phyloP scores from a whole-genome alignment of 2,888 invertebrate species.

The Lasioglossum morio region DNA sequence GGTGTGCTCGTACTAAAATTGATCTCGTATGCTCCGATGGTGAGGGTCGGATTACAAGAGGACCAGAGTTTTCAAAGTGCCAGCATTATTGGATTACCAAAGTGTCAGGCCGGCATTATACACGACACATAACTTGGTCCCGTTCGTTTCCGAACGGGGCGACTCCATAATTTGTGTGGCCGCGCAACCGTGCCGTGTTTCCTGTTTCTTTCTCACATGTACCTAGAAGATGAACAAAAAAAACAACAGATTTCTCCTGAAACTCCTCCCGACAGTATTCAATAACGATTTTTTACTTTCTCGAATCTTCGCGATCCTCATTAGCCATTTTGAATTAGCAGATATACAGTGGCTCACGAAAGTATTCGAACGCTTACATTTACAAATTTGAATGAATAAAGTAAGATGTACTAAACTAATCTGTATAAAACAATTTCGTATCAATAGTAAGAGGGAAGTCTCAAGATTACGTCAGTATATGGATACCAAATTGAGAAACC shows the following conservation, averaged over 20 bases:
- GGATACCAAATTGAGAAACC: no score
- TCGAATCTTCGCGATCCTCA: no score
- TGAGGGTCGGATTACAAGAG: constrained; percentile 41
- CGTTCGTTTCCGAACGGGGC: constrained; percentile 1
- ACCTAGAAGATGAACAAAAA: neutral
- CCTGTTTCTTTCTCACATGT: neutral
- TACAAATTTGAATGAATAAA: no score
- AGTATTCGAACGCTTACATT: no score
- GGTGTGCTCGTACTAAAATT: constrained; percentile 33
- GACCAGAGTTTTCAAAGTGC: constrained; percentile 38
- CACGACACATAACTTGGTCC: constrained; percentile 11
- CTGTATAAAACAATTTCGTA: no score
- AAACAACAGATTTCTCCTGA: neutral
- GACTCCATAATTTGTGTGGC: constrained; percentile 12
- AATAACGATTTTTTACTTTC: neutral
- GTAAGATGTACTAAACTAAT: no score
- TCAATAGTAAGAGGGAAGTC: no score
- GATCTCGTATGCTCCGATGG: constrained; percentile 28
- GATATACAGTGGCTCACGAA: no score
- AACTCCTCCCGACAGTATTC: neutral
- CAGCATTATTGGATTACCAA: constrained; percentile 45
- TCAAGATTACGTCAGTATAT: no score
- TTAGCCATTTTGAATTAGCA: no score
- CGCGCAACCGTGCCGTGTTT: neutral
- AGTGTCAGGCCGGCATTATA: constrained; percentile 23